These are phyloP conservation scores for Paralinhomoeus sp. DNA, from an alignment of 2,888 invertebrate species.

Conservation along the genomic window DNA sequence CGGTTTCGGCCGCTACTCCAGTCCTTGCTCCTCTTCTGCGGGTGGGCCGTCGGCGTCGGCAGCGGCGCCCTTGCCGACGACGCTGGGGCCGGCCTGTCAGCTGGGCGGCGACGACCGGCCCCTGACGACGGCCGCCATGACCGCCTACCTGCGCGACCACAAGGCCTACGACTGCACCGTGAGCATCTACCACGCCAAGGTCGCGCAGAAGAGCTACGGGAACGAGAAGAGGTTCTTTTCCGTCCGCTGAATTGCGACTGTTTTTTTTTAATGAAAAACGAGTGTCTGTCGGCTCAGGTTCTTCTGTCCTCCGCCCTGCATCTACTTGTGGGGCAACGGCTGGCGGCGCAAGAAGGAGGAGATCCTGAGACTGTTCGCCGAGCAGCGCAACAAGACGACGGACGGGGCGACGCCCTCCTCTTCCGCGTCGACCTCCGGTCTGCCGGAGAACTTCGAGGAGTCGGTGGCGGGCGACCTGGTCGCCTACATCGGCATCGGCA, in stretches of 20 bases:
- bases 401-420: no score
- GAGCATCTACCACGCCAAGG: constrained; percentile 93
- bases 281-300: constrained; percentile 35
- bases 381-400: no score
- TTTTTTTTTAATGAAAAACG: neutral
- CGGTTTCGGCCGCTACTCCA: no score
- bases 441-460: constrained; percentile 8
- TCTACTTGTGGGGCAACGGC: constrained; percentile 90
- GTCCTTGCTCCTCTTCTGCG: no score
- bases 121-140: constrained; percentile 74
- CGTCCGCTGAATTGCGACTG: neutral
- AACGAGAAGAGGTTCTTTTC: constrained; percentile 61
- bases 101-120: constrained; percentile 40
- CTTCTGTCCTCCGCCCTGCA: constrained; percentile 97
- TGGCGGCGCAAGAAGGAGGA: constrained; percentile 87
- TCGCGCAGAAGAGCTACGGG: constrained; percentile 97
- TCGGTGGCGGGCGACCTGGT: constrained; percentile 43
- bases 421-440: constrained; percentile 3
- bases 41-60: no score
- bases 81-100: neutral
- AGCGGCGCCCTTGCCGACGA: no score
- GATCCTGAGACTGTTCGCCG: constrained; percentile 39
- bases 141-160: constrained; percentile 48
- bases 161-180: constrained; percentile 54
- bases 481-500: constrained; percentile 94